Evolutionary conservation across 2,113 vertebrate species (phyloP).

Genomic region (Setophaga kirtlandii): DNA sequence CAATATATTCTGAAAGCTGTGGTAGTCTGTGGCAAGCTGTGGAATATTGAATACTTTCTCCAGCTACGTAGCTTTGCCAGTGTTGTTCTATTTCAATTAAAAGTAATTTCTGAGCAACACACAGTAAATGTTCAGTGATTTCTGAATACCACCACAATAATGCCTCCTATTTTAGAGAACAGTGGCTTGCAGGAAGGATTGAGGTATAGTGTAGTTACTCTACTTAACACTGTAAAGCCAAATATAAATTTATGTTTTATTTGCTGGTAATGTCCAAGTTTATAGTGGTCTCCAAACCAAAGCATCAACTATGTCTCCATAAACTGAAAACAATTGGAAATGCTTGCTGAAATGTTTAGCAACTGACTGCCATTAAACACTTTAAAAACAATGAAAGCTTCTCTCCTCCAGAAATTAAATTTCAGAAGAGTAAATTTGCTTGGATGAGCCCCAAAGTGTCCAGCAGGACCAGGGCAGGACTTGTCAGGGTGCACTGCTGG

Average conservation of each 20-base stretch:
- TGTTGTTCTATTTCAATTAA: background rate
- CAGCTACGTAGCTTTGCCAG: background rate
- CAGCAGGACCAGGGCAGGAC: background rate
- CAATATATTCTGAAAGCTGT: constrained; percentile 1
- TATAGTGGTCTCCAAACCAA: background rate
- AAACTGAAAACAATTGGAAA: background rate
- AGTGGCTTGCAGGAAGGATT: background rate
- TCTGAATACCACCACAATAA: background rate
- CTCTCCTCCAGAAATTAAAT: background rate
- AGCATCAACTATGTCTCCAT: background rate
- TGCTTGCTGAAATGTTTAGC: background rate
- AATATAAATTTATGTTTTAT: background rate
- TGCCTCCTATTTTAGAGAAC: background rate
- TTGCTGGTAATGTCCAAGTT: background rate
- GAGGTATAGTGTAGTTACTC: background rate
- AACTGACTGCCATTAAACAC: background rate
- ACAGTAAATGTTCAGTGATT: background rate
- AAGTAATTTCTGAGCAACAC: background rate
- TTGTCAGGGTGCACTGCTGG: background rate
- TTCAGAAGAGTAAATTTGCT: background rate
- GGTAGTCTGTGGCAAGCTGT: background rate
- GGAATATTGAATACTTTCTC: background rate
- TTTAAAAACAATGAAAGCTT: background rate
- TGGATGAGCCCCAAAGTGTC: background rate
- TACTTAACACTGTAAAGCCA: background rate